Percentiles rank a stretch among this genome's conserved stretches.
phyloP scores from a whole-genome alignment of 2,888 invertebrate genomes.

The Formica aserva region DNA sequence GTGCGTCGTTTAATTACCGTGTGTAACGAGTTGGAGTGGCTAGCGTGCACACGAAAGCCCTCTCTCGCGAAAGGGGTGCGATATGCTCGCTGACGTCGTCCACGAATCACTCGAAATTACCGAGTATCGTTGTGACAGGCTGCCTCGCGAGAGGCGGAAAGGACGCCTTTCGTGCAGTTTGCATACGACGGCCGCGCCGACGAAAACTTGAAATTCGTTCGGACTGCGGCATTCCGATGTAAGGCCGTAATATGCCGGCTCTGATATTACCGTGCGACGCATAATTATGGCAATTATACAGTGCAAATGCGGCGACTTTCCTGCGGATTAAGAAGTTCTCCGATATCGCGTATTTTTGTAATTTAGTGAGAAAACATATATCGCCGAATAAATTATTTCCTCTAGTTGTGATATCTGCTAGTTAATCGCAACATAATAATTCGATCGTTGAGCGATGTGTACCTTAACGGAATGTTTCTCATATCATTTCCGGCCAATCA shows the following conservation, averaged over 20 bases:
- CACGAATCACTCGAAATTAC: slow-evolving; percentile 80
- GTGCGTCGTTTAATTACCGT: slow-evolving; percentile 86
- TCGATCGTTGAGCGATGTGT: neutral
- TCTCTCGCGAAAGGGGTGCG: slow-evolving; percentile 76
- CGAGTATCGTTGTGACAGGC: slow-evolving; percentile 73
- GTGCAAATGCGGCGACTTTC: slow-evolving; percentile 20
- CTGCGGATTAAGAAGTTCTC: slow-evolving; percentile 18
- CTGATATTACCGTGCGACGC: slow-evolving; percentile 16
- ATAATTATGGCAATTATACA: slow-evolving; percentile 43
- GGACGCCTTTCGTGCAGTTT: slow-evolving; percentile 55
- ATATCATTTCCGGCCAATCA: slow-evolving; percentile 27
- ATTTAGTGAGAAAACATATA: slow-evolving; percentile 11
- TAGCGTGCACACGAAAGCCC: slow-evolving; percentile 84
- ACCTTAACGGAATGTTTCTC: slow-evolving; percentile 16
- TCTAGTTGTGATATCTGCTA: neutral
- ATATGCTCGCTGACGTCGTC: slow-evolving; percentile 78
- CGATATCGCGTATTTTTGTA: neutral
- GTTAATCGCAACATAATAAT: slow-evolving; percentile 28
- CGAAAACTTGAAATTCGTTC: slow-evolving; percentile 50
- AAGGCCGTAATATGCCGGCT: slow-evolving; percentile 23
- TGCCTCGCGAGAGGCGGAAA: slow-evolving; percentile 47
- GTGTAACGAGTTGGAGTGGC: slow-evolving; percentile 85
- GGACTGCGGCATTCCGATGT: slow-evolving; percentile 41
- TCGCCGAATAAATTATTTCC: neutral
- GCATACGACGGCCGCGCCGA: slow-evolving; percentile 14